Percentiles rank a stretch among this genome's conserved stretches.
phyloP scores from a whole-genome alignment of 1,140 invertebrate species.

The Drosophila ambigua region DNA sequence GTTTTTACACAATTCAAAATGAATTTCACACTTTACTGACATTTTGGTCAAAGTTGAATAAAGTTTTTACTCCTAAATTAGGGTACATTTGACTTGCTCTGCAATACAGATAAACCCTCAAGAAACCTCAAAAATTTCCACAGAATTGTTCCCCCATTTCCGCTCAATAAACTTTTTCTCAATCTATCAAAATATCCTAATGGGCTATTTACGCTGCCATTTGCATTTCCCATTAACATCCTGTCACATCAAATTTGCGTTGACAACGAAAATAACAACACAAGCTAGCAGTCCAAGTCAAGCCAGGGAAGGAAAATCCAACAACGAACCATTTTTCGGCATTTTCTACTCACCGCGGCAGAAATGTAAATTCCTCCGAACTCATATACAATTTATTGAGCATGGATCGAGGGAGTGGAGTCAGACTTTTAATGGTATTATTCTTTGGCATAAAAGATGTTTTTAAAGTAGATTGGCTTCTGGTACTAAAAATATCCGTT shows the following conservation, averaged over 20 bases:
- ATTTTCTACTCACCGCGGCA: slow-evolving; percentile 59
- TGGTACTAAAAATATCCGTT: too few species aligned
- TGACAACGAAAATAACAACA: slow-evolving; percentile 14
- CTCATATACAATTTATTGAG: slow-evolving; percentile 68
- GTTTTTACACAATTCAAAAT: too few species aligned
- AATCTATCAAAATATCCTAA: slow-evolving; percentile 12
- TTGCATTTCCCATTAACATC: slow-evolving; percentile 47
- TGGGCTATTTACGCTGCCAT: slow-evolving; percentile 18
- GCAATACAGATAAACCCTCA: too few species aligned
- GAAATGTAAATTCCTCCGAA: slow-evolving; percentile 71
- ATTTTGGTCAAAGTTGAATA: too few species aligned
- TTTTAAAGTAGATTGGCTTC: not conserved
- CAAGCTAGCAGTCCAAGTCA: not conserved
- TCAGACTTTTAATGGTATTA: slow-evolving; percentile 51
- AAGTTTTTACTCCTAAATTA: too few species aligned
- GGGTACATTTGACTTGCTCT: too few species aligned
- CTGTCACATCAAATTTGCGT: slow-evolving; percentile 47
- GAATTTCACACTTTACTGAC: too few species aligned
- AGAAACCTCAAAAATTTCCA: slow-evolving; percentile 1
- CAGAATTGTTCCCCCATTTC: slow-evolving; percentile 14
- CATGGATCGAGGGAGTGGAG: slow-evolving; percentile 37
- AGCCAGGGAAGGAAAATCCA: too few species aligned
- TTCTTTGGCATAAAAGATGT: slow-evolving; percentile 33
- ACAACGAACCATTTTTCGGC: not conserved
- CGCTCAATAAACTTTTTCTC: slow-evolving; percentile 11